Conservation (phyloP, 2,797 vertebrate species). For the Cuniculus paca region DNA sequence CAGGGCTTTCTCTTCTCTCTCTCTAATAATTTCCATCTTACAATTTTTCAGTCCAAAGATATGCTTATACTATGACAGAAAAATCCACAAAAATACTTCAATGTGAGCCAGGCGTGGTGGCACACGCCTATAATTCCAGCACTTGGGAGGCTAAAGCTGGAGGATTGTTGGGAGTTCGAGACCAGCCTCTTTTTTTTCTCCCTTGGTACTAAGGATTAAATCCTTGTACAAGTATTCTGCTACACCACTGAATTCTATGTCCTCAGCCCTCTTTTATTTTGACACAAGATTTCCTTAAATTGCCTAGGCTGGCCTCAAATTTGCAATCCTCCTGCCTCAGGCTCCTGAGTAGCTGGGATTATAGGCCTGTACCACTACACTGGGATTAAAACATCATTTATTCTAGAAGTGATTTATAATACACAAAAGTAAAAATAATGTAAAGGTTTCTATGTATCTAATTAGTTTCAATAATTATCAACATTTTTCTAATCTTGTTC, state of each 20-base stretch:
- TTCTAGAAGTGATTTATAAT: not conserved
- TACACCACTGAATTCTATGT: not conserved
- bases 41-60: constrained; percentile 57
- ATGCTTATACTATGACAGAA: not conserved
- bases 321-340: not conserved
- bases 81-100: constrained; percentile 45
- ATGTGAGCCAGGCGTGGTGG: too few species aligned
- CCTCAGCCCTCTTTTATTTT: not conserved
- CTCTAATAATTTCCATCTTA: not conserved
- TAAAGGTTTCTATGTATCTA: not conserved
- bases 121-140: too few species aligned
- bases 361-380: not conserved
- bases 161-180: too few species aligned
- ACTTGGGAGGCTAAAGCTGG: too few species aligned
- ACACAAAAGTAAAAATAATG: not conserved
- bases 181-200: too few species aligned
- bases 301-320: not conserved
- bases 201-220: not conserved
- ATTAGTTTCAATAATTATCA: not conserved
- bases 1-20: not conserved
- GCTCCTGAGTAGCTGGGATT: not conserved
- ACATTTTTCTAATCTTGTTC: constrained; percentile 26
- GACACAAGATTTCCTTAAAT: not conserved
- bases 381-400: not conserved
- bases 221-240: not conserved